A percentile compares a stretch with the other conserved stretches of the same genome.
Conservation (phyloP, 35 echinoderm and acorn worm genomes). For the Strongylocentrotus purpuratus region DNA sequence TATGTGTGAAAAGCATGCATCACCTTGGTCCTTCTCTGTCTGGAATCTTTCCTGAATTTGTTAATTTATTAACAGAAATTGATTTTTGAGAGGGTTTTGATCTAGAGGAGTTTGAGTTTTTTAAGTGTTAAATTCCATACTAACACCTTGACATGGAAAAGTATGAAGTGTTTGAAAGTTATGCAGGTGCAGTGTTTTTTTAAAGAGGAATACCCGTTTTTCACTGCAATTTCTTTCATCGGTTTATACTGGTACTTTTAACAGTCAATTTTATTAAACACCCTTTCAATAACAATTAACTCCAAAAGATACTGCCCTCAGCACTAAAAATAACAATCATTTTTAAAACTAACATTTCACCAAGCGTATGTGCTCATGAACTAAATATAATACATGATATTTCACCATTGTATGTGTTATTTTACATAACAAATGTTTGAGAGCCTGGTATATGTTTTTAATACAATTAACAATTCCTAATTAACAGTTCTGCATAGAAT, state of each 20-base stretch:
- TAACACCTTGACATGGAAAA: background rate
- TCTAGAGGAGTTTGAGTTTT: background rate
- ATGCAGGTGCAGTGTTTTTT: background rate
- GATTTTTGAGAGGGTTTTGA: background rate
- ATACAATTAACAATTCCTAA: too few relatives aligned
- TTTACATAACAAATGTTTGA: background rate
- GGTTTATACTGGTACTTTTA: background rate
- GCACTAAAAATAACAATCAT: background rate
- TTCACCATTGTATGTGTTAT: background rate
- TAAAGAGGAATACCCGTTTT: background rate
- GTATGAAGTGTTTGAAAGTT: background rate
- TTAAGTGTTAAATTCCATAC: background rate
- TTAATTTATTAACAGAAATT: background rate
- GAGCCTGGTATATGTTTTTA: too few relatives aligned
- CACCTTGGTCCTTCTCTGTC: background rate
- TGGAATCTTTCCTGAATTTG: background rate
- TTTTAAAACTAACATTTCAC: background rate
- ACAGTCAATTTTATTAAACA: background rate
- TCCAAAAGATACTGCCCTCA: background rate
- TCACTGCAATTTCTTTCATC: background rate
- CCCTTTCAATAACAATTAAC: background rate
- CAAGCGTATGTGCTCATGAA: background rate
- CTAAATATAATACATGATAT: background rate
- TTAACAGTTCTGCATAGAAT: background rate
- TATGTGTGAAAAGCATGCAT: background rate